Conservation (phyloP, 1,140 invertebrate species). For the Camponotus floridanus region DNA sequence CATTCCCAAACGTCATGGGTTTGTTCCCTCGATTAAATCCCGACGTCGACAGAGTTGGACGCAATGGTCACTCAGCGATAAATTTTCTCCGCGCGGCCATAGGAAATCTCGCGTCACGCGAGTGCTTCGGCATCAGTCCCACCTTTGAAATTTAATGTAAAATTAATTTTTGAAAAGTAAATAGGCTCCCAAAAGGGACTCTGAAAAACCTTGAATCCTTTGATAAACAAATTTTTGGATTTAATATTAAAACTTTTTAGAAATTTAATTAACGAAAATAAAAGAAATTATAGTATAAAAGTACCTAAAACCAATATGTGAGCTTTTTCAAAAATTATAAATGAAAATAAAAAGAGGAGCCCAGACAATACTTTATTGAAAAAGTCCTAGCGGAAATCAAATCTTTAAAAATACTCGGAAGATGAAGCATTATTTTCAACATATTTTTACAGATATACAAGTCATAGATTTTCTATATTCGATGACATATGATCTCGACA, state of each 20-base stretch:
- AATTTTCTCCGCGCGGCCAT: neutral
- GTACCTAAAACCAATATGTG: too few relatives aligned
- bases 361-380: too few relatives aligned
- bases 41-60: constrained; percentile 1
- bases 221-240: neutral
- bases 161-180: neutral
- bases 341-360: neutral
- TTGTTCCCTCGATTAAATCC: constrained; percentile 43
- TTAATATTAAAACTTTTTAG: neutral
- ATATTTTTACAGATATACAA: neutral
- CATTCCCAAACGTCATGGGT: constrained; percentile 45
- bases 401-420: neutral
- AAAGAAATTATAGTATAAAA: neutral
- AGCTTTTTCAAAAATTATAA: neutral
- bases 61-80: constrained; percentile 8
- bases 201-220: neutral
- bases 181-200: neutral
- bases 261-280: neutral
- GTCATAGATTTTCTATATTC: neutral
- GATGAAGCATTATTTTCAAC: neutral
- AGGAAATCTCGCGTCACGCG: neutral
- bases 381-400: neutral
- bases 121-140: constrained; percentile 4
- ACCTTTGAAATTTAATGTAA: neutral
- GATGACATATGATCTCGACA: constrained; percentile 52